Base-by-base conservation (phyloP, 1,140 invertebrate genomes). In the Ganaspis sp. region DNA sequence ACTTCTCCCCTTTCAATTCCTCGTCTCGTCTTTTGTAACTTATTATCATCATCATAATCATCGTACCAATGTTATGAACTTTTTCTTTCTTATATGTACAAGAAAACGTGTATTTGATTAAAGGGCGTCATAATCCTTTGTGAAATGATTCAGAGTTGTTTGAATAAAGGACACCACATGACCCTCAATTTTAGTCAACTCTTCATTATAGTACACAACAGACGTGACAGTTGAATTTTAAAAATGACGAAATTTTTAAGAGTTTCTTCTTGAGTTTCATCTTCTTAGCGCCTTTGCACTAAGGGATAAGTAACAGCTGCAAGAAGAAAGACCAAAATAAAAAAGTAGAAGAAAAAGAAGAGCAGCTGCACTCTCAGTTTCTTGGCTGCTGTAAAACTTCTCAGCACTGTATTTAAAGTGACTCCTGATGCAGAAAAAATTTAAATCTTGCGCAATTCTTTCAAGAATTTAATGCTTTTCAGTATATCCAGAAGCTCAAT, bases 391-490 rank as follows among this genome's bases (percentile, higher is more conserved):
- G 26, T 64, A 64, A 64, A 64, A 64, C 23, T 64, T 64, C 26
- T 64, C 54, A 64, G 54, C 9, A 11, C 26, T 64, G 23, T n/a
- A 12, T 64, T 64, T 34, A 64, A 64, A 34, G 58, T 64, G 58
- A 26, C 58, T 64, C 26, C 23, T 64, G 58, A 64, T 64, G 58
- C 58, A 64, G 58, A 64, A 64, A 64, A 26, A 26, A 58, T 64
- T 64, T 64, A 34, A 29, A 64, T 64, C 58, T 64, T 64, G 58
- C 29, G 58, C 58, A 64, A 64, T 64, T 29, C 58, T 64, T 64
- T 15, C 11, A 8, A 64, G 58, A 11, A 64, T 29, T 64, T 64
- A 64, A 64, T 64, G 58, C 58, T 21, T 29, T 64, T 64, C 58
- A 4, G 23, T 64, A 34, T 34, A 64, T 64, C 23, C 58, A 64